phyloP scores from a whole-genome alignment of 2,888 invertebrate species.

The Nezara viridula region DNA sequence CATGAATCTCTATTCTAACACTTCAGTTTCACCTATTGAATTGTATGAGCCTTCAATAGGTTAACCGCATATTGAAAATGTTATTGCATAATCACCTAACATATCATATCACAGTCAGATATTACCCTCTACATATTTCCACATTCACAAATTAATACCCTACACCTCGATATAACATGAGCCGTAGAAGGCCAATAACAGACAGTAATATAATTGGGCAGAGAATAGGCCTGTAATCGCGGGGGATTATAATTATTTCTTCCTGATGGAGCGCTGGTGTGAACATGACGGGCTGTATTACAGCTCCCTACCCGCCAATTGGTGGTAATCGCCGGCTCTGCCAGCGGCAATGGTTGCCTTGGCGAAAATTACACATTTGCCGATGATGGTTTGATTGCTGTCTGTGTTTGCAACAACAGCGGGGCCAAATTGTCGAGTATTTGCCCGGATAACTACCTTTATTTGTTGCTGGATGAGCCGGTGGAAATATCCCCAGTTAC shows the following conservation, averaged over 20 bases:
- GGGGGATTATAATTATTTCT: constrained; percentile 29
- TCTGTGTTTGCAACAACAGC: constrained; percentile 22
- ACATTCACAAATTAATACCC: background rate
- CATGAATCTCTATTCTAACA: too few relatives aligned
- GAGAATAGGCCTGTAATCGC: constrained; percentile 8
- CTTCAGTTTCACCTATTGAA: too few relatives aligned
- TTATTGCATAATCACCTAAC: too few relatives aligned
- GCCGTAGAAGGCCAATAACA: background rate
- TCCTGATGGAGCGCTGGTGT: constrained; percentile 27
- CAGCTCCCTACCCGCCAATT: constrained; percentile 13
- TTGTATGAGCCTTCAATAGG: too few relatives aligned
- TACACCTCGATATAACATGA: background rate
- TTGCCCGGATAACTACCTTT: constrained; percentile 20
- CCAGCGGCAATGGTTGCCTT: constrained; percentile 10
- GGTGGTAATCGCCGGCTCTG: constrained; percentile 9
- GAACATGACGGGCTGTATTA: constrained; percentile 26
- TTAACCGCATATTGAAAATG: too few relatives aligned
- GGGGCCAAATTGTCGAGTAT: constrained; percentile 19
- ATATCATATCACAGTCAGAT: background rate
- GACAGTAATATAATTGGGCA: background rate
- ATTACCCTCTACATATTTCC: background rate
- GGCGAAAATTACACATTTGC: constrained; percentile 8
- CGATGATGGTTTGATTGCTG: constrained; percentile 35
- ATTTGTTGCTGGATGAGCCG: constrained; percentile 18
- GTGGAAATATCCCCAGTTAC: constrained; percentile 18